These are phyloP conservation scores for Aegithalos caudatus DNA, from an alignment of 2,113 vertebrate species.

Conservation along the genomic window DNA sequence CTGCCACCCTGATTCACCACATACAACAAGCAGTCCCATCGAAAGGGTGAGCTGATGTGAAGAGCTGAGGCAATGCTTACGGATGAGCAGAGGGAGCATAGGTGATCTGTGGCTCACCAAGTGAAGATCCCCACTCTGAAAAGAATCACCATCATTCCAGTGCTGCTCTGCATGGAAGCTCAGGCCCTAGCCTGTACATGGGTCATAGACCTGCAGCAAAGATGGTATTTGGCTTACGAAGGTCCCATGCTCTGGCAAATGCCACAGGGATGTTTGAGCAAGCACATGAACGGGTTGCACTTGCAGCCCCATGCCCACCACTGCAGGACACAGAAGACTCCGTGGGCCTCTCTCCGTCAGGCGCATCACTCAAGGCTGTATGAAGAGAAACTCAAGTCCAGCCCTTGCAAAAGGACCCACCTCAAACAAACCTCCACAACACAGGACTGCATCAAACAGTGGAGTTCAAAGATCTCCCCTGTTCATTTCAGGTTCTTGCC, in stretches of 20 bases:
- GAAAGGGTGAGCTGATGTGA: neutral
- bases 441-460: accelerated
- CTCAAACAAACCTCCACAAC: neutral
- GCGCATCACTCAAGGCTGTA: neutral
- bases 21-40: neutral
- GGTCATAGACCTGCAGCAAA: neutral
- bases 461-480: neutral
- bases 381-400: neutral
- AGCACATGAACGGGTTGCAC: neutral
- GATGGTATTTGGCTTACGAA: neutral
- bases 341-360: neutral
- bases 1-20: neutral
- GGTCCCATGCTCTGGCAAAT: neutral
- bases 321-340: neutral
- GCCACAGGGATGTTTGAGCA: neutral
- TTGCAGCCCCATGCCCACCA: neutral
- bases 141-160: neutral
- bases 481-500: neutral
- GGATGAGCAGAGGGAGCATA: accelerated
- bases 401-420: neutral
- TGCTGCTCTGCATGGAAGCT: neutral
- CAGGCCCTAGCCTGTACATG: accelerated
- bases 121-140: neutral
- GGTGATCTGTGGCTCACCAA: neutral
- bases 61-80: neutral